Percentiles rank a stretch among this genome's conserved stretches.
These are phyloP conservation scores for Aurelia coerulea DNA, from an alignment of 30 jellyfish, hydroid and myxozoan genomes.

Conservation along the genomic window DNA sequence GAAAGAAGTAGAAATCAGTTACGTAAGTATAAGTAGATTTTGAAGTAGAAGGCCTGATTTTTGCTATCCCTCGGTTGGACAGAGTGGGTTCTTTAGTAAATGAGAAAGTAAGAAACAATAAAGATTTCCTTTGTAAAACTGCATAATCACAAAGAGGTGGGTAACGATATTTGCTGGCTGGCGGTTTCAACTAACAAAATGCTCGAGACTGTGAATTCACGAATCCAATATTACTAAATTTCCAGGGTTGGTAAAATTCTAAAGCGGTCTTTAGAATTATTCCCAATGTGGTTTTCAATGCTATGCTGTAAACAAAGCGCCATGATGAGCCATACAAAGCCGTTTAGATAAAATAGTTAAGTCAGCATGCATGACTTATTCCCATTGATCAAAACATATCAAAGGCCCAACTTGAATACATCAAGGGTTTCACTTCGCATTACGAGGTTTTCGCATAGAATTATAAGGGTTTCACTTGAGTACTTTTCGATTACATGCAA, in stretches of 20 bases:
- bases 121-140: too few species aligned
- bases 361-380: conserved; percentile 73
- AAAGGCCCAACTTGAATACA: conserved; percentile 66
- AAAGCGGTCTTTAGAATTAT: conserved; percentile 46
- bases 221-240: too few species aligned
- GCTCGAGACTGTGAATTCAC: too few species aligned
- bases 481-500: conserved; percentile 25
- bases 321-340: conserved; percentile 61
- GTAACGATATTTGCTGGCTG: too few species aligned
- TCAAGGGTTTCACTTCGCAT: conserved; percentile 61
- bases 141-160: too few species aligned
- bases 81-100: too few species aligned
- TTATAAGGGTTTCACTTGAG: conserved; percentile 62
- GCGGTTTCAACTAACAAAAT: too few species aligned
- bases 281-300: conserved; percentile 76
- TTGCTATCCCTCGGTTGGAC: too few species aligned
- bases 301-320: conserved; percentile 55
- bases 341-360: conserved; percentile 63
- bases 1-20: too few species aligned
- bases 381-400: conserved; percentile 70
- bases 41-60: too few species aligned
- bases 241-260: conserved; percentile 59
- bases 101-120: too few species aligned
- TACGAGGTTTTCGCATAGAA: conserved; percentile 48
- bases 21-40: too few species aligned